Conservation (phyloP, 2,797 vertebrate species). For the Micrastur ruficollis region DNA sequence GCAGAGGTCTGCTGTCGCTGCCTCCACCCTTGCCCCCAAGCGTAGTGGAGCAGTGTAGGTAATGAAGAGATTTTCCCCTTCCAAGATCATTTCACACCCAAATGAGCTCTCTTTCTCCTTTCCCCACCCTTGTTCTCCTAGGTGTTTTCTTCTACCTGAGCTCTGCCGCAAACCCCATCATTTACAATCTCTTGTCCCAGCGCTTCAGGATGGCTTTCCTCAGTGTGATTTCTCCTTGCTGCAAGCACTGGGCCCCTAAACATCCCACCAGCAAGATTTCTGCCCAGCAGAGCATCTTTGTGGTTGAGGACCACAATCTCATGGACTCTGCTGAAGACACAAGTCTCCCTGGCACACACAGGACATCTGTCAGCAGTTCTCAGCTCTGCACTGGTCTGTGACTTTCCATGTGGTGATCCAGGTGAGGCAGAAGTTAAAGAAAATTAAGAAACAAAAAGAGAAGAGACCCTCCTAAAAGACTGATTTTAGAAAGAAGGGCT, state of each 20-base stretch:
- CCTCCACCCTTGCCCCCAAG: background rate
- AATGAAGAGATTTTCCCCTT: background rate
- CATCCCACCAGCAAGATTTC: background rate
- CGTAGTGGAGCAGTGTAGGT: background rate
- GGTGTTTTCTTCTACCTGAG: constrained; percentile 82
- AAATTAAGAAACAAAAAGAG: background rate
- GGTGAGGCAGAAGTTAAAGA: background rate
- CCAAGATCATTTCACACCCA: background rate
- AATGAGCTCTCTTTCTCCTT: background rate
- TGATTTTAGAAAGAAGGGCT: background rate
- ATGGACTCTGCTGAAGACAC: constrained; percentile 65
- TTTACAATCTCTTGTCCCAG: constrained; percentile 78
- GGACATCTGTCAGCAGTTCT: constrained; percentile 55
- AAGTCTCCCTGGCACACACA: constrained; percentile 47
- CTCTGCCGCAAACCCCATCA: constrained; percentile 79
- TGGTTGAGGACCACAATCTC: constrained; percentile 54
- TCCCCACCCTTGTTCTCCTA: background rate
- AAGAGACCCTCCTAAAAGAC: background rate
- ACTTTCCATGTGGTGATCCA: background rate
- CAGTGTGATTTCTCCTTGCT: constrained; percentile 66
- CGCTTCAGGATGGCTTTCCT: constrained; percentile 76
- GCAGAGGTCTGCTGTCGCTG: background rate
- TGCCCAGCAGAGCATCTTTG: constrained; percentile 42
- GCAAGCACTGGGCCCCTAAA: constrained; percentile 35
- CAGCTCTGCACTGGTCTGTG: constrained; percentile 60